Base-by-base conservation (phyloP, 2,113 vertebrate genomes). In the Sialia sialis region DNA sequence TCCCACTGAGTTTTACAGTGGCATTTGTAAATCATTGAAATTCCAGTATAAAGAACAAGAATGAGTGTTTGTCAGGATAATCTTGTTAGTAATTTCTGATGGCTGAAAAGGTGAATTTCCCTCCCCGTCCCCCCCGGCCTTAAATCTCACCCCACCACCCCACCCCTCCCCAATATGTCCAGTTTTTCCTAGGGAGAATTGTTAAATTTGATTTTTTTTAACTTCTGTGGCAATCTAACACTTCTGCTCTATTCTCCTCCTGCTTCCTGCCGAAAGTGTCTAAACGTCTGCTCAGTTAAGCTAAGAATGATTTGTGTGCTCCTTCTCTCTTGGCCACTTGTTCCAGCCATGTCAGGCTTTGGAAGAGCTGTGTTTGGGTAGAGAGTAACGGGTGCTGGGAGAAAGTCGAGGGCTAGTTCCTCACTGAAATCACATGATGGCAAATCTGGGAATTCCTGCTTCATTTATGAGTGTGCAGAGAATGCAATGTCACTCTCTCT, bases 401-500 rank as follows among this genome's bases (percentile, higher is more conserved):
- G 68, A 63, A 94, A 94, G 82, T 43, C 4, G 26, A 96, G 63
- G 77, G 84, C 69, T 94, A 70, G 93, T 66, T 93, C 81, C 95
- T 90, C 96, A 84, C 80, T 96, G 94, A 72, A 90, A 91, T 97
- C 97, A 97, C 95, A 94, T 97, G 97, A 97, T 92, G 75, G 82
- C 67, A 96, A 91, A 95, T 89, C 96, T 95, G 88, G 77, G 95
- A 96, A 97, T 96, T 97, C 92, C 93, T 97, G 87, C 92, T 96
- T 92, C 95, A 95, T 87, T 97, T 97, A 87, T 73, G 94, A 95
- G 91, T 38, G 67, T 90, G 81, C 84, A 78, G 62, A 84, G 77
- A 87, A 80, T 77, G 79, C 84, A 87, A 91, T 91, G 94, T 90
- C 89, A 97, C 84, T 95, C 78, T 74, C 86, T 94, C 86, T 55